Base-by-base conservation (phyloP, 2,113 vertebrate genomes). In the Pygoscelis adeliae region DNA sequence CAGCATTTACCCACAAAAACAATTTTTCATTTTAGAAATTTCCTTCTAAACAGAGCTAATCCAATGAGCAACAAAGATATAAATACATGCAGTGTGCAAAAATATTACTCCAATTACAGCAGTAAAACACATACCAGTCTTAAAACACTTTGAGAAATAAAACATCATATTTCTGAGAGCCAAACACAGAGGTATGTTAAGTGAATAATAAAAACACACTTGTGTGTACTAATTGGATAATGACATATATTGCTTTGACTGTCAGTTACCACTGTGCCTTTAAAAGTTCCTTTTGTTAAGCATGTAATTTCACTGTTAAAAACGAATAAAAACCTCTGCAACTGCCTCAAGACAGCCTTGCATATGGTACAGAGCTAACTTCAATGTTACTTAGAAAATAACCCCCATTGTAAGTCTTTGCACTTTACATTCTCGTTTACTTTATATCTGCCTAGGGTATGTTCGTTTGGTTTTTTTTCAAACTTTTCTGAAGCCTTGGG, bases 201-300 rank as follows among this genome's bases (percentile, higher is more conserved):
- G 97, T 67, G 96, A 95, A 95, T 96, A 95, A 96, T 77, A 95
- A 89, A 97, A 96, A 89, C 93, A 93, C 78, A 73, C 90, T 97
- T 83, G 52, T 83, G 90, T 93, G 84, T 96, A 96, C 97, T 98
- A 98, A 98, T 98, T 98, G 97, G 97, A 97, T 98, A 98, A 98
- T 98, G 96, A 96, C 97, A 96, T 79, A 95, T 87, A 96, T 96
- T 96, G 92, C 93, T 87, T 91, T 97, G 91, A 93, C 97, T 97
- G 98, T 97, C 97, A 97, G 94, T 96, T 96, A 96, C 96, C 94
- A 86, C 97, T 89, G 98, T 53, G 98, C 97, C 93, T 97, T 92
- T 94, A 93, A 92, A 98, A 98, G 97, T 98, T 98, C 94, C 96
- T 94, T 97, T 97, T 97, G 95, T 97, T 92, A 97, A 97, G 97